Evolutionary conservation across 2,113 vertebrate genomes (phyloP), one percentile per base, ranked within the genome.

Genomic region (Cynocephalus volans): DNA sequence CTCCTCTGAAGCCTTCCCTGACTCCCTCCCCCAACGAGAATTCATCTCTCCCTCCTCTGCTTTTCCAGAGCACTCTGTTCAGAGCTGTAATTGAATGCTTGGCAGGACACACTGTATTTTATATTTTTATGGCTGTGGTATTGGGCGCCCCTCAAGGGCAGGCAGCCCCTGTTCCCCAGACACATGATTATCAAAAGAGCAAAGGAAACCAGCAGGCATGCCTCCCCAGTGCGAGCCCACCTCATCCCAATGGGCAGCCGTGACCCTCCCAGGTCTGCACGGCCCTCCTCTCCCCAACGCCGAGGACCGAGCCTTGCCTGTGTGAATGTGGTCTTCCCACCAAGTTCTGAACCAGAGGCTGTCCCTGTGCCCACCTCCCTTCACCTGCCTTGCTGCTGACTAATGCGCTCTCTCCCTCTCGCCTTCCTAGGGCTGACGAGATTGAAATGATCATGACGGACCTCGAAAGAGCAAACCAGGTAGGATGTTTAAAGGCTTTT

Each of bases 361-460:
- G 12, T 15, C 56, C n/a, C 3, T 1, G 26, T 52, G 13, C 70
- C 62, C 56, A 3, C 85, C 76, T n/a, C 12, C 28, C 56, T 11
- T 1, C 60, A 48, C 82, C 33, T 26, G 5, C 69, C 86, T 79
- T 1, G 0, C 31, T 41, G 1, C 48, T 56, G 13, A 91, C 96
- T 97, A 95, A 97, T 24, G 4, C 11, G 8, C 84, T 93, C 13
- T 96, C 82, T 96, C 83, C 87, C 91, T 97, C 97, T 95, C 97
- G 24, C 54, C 80, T 54, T 97, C 91, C 96, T 97, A 99, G 99
- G 99, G 99, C 99, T 48, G 99, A 99, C 97, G 99, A 99, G 98
- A 99, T 99, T 90, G 99, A 99, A 98, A 99, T 99, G 99, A 99
- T 99, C 99, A 99, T 99, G 99, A 99, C 99, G 48, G 99, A 99